Base-by-base conservation (phyloP, 1,140 invertebrate genomes). In the Vollenhovia emeryi region DNA sequence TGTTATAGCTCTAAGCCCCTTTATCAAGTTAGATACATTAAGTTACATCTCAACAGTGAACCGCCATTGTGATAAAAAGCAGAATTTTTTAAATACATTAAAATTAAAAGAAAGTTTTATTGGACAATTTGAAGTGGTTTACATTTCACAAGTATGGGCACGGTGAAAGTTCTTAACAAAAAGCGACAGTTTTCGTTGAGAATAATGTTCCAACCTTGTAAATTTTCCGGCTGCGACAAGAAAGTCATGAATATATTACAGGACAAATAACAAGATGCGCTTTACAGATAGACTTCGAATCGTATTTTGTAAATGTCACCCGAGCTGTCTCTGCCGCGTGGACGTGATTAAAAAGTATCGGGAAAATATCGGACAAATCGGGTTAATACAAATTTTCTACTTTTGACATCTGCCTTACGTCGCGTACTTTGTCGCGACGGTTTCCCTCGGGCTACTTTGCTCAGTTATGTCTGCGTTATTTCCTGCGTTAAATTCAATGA, bases 201-300 rank as follows among this genome's bases (percentile, higher is more conserved):
- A 69, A 48, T 80, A 43, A 69, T 40, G 48, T 68, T 55, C 11
- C 48, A 55, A 80, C 33, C 62, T 69, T 80, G 64, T 55, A 80
- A 71, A 80, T 80, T 71, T 69, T 69, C 48, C 24, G 40, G 24
- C 18, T 57, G 15, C 48, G 27, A 80, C 48, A 36, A 43, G 62
- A 69, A 80, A 80, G 50, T 80, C 48, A 80, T 57, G 64, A 80
- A 80, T 80, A 80, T 45, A 80, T 80, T 80, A 80, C 24, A 80
- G 27, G 64, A 50, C 64, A 50, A 55, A 43, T 69, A 80, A 80
- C 64, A 52, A 80, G 48, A 71, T 55, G 78, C 33, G 64, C 24
- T 69, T 80, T 69, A 80, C 24, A 71, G 48, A 71, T 80, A 80
- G 78, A 80, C 64, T 69, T 71, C 40, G 15, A 80, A 43, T 80